Evolutionary conservation across 2,797 vertebrate genomes (phyloP), one percentile per base, ranked within the genome.

Genomic region (Tolypeutes matacus): DNA sequence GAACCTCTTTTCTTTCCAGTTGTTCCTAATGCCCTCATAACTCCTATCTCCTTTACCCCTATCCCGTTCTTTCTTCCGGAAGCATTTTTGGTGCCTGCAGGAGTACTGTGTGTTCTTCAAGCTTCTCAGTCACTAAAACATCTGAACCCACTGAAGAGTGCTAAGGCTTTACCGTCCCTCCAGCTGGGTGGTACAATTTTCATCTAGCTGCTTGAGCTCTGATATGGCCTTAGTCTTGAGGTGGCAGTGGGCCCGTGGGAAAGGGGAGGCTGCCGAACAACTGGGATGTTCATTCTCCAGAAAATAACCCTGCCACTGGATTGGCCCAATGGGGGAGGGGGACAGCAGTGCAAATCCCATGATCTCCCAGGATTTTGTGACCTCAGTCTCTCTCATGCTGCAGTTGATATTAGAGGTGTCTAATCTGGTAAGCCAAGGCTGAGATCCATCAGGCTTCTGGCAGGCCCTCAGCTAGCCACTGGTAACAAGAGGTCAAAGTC

Each of bases 181-280:
- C 7, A 85, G 58, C 21, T 60, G 42, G 4, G n/a, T 77, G 39
- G 62, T 18, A 34, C 53, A 73, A 83, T 31, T 67, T 65, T 89
- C 51, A 34, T 18, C 51, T 15, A 23, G 29, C 17, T 73, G 29
- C 23, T 27, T 62, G 5, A 89, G 31, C 25, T 94, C 69, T 21
- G 12, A 42, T 86, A 83, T 95, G 56, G 31, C 34, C n/a, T 92
- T 88, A 73, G 58, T 73, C n/a, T 31, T 51, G 72, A 90, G 36
- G 70, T 18, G 42, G 46, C 6, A 0, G 2, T 67, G 27, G 58
- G 53, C 53, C 31, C 36, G 2, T 27, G 34, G 36, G 3, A 72
- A 83, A 58, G 62, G 10, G 25, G 4, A 78, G 36, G 20, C 34
- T 69, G 7, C 36, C 64, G n/a, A n/a, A 39, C 18, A 78, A 82